Conservation (phyloP, 2,888 invertebrate species). For the Keiferia lycopersicella region DNA sequence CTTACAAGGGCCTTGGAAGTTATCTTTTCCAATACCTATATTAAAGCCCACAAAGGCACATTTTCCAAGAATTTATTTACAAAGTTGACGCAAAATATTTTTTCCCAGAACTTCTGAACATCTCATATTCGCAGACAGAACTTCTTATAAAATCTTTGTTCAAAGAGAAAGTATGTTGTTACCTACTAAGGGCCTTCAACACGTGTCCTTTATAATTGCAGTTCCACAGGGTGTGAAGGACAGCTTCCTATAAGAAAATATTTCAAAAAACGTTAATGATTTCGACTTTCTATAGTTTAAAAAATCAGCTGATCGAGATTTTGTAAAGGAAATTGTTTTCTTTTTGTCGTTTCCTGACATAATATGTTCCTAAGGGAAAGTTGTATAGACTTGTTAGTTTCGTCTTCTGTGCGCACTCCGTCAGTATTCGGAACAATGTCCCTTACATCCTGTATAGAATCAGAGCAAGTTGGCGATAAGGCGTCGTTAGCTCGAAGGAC, state of each 20-base stretch:
- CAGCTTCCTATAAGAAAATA: too few species aligned
- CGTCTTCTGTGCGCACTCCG: too few species aligned
- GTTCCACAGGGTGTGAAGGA: too few species aligned
- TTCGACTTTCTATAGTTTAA: too few species aligned
- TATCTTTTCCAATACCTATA: not conserved
- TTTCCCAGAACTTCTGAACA: not conserved
- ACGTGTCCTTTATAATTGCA: not conserved
- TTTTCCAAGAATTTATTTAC: not conserved
- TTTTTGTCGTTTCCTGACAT: too few species aligned
- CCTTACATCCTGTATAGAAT: not conserved
- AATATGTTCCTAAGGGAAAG: too few species aligned
- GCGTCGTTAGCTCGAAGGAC: constrained; percentile 33
- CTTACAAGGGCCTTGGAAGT: not conserved
- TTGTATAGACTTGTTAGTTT: too few species aligned
- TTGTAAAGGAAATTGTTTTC: too few species aligned
- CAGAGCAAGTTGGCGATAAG: constrained; percentile 19
- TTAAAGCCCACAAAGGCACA: not conserved
- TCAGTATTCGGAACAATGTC: too few species aligned
- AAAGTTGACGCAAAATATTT: not conserved
- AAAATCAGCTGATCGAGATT: too few species aligned
- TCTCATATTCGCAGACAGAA: not conserved
- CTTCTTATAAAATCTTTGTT: not conserved
- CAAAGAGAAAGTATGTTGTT: not conserved
- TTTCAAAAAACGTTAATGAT: too few species aligned
- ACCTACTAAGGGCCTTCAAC: not conserved